These are phyloP conservation scores for Argyra leucocephala DNA, from an alignment of 2,888 invertebrate species.

Conservation along the genomic window DNA sequence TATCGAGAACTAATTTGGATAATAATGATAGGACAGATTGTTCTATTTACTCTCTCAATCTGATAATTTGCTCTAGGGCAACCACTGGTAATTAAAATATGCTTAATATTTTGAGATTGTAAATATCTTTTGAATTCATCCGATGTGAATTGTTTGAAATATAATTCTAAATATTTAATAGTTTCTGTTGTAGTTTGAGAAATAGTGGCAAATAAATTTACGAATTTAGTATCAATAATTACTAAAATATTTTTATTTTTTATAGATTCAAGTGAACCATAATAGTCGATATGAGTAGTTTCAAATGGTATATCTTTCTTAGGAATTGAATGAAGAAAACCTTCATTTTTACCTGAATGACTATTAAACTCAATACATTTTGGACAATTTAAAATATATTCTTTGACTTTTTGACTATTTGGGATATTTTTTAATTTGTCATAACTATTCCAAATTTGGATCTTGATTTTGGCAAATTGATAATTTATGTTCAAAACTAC, in stretches of 20 bases:
- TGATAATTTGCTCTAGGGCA: too few relatives aligned
- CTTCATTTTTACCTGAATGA: constrained; percentile 7
- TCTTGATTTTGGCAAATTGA: too few relatives aligned
- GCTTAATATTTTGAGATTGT: too few relatives aligned
- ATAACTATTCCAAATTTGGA: too few relatives aligned
- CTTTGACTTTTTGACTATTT: too few relatives aligned
- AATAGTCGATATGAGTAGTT: constrained; percentile 14
- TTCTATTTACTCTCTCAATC: too few relatives aligned
- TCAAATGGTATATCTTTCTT: constrained; percentile 15
- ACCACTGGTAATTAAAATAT: too few relatives aligned
- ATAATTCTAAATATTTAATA: constrained; percentile 21
- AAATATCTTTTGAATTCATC: too few relatives aligned
- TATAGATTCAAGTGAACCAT: constrained; percentile 15
- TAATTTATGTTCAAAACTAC: too few relatives aligned
- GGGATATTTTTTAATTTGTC: too few relatives aligned
- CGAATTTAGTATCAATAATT: constrained; percentile 10
- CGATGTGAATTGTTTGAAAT: background rate
- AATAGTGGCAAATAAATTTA: constrained; percentile 12
- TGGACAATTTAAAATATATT: constrained; percentile 13
- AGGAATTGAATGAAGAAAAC: constrained; percentile 13
- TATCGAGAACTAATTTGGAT: too few relatives aligned
- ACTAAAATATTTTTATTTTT: constrained; percentile 10
- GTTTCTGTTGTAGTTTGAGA: constrained; percentile 23
- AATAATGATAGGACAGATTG: too few relatives aligned
- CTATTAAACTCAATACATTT: constrained; percentile 11